Conservation (phyloP, 2,888 invertebrate species). For the Stictocephala bisonia region DNA sequence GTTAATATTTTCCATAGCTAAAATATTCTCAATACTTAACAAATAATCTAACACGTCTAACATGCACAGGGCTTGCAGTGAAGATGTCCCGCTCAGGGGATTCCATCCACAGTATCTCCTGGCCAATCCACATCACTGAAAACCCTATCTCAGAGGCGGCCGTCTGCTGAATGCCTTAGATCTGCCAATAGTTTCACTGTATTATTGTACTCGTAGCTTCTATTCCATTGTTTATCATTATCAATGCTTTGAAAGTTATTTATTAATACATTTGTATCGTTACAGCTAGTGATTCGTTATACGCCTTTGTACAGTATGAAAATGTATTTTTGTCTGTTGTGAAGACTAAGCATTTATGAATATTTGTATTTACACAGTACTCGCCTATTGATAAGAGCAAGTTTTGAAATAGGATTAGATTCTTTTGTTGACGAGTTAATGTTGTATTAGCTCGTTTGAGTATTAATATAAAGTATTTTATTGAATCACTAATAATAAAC, state of each 20-base stretch:
- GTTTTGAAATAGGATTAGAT: no score
- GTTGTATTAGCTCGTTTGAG: neutral
- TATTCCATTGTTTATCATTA: conserved; percentile 6
- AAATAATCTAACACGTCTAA: neutral
- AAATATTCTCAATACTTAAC: neutral
- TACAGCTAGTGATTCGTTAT: conserved; percentile 27
- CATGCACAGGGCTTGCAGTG: conserved; percentile 53
- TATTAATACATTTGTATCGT: neutral
- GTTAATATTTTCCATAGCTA: neutral
- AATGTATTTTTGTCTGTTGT: conserved; percentile 35
- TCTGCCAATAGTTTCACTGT: conserved; percentile 12
- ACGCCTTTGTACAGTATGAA: conserved; percentile 47
- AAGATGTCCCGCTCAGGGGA: conserved; percentile 55
- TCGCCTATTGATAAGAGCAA: conserved; percentile 19
- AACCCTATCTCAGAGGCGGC: conserved; percentile 82
- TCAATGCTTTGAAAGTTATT: neutral
- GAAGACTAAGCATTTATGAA: conserved; percentile 4
- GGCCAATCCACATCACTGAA: conserved; percentile 80
- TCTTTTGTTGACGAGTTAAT: no score
- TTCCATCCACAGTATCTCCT: conserved; percentile 67
- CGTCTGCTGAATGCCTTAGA: conserved; percentile 70
- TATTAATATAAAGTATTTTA: neutral
- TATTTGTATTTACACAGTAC: conserved; percentile 35
- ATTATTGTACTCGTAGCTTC: conserved; percentile 25
- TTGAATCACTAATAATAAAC: conserved; percentile 2